Evolutionary conservation across 2,113 vertebrate species (phyloP).

Genomic region (Cheilinus undulatus): DNA sequence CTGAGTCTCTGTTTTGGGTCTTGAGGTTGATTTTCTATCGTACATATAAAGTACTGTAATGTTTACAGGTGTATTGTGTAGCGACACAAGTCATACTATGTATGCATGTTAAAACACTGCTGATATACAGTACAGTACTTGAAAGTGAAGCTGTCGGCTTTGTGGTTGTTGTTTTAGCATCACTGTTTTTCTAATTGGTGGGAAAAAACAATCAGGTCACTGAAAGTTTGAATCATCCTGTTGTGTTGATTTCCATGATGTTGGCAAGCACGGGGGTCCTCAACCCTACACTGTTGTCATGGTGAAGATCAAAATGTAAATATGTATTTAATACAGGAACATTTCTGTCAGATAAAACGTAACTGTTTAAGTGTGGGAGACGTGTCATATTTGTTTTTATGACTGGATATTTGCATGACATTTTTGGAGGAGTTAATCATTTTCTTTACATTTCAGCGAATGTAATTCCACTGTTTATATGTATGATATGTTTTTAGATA

Average conservation of each 20-base stretch:
- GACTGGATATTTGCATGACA: neutral
- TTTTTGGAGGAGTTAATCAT: neutral
- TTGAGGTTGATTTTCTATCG: no score
- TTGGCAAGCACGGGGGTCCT: no score
- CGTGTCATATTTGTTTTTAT: neutral
- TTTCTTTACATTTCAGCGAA: neutral
- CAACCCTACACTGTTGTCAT: neutral
- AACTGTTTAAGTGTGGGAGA: neutral
- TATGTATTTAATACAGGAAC: constrained; percentile 26
- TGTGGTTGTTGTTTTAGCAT: neutral
- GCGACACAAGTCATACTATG: neutral
- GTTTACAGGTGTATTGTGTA: neutral
- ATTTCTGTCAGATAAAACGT: neutral
- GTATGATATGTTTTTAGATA: neutral
- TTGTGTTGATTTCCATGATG: neutral
- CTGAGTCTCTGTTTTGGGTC: no score
- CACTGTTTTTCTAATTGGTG: neutral
- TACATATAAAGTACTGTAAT: neutral
- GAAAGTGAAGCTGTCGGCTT: neutral
- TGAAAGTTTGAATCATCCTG: neutral
- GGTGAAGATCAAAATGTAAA: constrained; percentile 29
- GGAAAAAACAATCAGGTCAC: neutral
- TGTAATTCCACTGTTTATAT: constrained; percentile 8
- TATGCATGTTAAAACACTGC: neutral
- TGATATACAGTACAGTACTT: neutral